Percentiles rank a stretch among this genome's conserved stretches.
Evolutionary conservation across 2,797 vertebrate genomes (phyloP).

Genomic region (Poecilia velifera): DNA sequence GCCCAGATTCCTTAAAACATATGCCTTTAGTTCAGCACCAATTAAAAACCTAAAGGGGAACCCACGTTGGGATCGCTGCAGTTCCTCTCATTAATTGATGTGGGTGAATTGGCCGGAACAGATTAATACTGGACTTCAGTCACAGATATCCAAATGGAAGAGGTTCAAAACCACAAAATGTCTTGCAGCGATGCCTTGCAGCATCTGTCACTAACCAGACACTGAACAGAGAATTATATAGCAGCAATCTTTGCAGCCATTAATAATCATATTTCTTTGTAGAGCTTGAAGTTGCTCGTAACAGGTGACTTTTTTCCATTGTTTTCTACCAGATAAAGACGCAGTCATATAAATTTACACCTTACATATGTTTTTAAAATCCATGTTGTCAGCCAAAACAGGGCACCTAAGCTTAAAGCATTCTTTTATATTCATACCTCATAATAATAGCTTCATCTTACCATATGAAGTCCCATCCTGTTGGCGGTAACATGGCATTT

Average conservation of each 20-base stretch:
- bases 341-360: neutral
- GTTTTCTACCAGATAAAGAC: neutral
- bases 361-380: neutral
- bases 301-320: neutral
- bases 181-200: neutral
- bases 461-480: neutral
- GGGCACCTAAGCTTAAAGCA: neutral
- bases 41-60: constrained; percentile 7
- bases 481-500: neutral
- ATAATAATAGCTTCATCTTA: neutral
- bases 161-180: neutral
- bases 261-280: neutral
- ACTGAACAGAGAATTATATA: neutral
- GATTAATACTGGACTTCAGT: neutral
- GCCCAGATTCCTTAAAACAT: neutral
- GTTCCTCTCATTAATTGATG: neutral
- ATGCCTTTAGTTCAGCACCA: neutral
- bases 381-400: neutral
- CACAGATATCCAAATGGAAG: neutral
- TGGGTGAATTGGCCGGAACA: neutral
- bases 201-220: neutral
- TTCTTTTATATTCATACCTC: neutral
- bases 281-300: no score
- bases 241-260: neutral
- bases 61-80: neutral